Evolutionary conservation across 2,113 vertebrate genomes (phyloP).

Genomic region (Hemicordylus capensis): DNA sequence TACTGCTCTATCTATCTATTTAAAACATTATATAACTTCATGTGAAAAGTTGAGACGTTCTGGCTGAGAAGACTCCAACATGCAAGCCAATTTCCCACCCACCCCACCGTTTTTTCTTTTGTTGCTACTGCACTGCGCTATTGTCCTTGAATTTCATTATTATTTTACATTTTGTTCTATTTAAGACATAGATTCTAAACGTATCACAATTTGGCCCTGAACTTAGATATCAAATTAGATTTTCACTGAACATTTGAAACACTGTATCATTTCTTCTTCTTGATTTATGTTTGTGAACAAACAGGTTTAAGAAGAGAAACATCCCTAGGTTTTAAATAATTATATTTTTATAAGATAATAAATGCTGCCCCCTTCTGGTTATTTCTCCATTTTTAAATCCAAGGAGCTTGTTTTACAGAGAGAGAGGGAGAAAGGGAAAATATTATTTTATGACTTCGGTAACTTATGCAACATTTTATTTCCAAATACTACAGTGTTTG

Average conservation of each 20-base stretch:
- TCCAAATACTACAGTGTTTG: not conserved
- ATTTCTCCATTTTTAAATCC: not conserved
- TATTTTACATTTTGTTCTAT: slow-evolving; percentile 52
- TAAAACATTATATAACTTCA: too few species aligned
- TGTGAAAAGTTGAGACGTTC: not conserved
- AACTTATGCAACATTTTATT: not conserved
- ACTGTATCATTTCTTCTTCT: slow-evolving; percentile 56
- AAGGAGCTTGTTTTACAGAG: not conserved
- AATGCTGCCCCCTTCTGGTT: slow-evolving; percentile 79
- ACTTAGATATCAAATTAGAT: slow-evolving; percentile 54
- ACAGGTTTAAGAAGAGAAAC: slow-evolving; percentile 41
- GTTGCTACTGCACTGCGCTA: slow-evolving; percentile 41
- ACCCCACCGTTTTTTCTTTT: not conserved
- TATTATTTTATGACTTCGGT: not conserved
- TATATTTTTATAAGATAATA: slow-evolving; percentile 61
- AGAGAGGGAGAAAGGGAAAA: too few species aligned
- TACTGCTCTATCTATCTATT: too few species aligned
- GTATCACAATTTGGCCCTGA: slow-evolving; percentile 44
- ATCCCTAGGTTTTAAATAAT: slow-evolving; percentile 1
- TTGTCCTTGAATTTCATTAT: slow-evolving; percentile 59
- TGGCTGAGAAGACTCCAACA: not conserved
- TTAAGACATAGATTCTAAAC: slow-evolving; percentile 63
- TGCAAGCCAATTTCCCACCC: not conserved
- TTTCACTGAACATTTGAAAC: slow-evolving; percentile 56
- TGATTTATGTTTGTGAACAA: slow-evolving; percentile 59